These are phyloP conservation scores for Bursaphelenchus mucronatus DNA, from an alignment of 1,140 invertebrate species.

Conservation along the genomic window DNA sequence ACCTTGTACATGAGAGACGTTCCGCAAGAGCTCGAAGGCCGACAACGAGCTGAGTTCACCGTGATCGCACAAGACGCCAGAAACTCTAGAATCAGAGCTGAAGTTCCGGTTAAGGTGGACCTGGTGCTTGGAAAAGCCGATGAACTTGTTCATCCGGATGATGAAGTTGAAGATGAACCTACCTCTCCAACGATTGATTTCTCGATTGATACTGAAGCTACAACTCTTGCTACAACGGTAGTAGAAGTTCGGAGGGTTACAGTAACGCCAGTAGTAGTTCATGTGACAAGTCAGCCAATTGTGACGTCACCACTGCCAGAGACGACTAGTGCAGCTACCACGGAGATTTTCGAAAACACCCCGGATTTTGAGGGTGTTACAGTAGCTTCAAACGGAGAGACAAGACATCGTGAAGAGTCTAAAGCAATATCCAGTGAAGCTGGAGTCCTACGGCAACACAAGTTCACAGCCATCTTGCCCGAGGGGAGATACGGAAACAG, in stretches of 20 bases:
- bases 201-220: too few species aligned
- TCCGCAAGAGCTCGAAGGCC: slow-evolving; percentile 23
- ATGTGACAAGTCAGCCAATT: too few species aligned
- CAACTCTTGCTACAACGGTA: background rate
- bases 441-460: background rate
- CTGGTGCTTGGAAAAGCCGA: slow-evolving; percentile 24
- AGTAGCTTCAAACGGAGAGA: too few species aligned
- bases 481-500: slow-evolving; percentile 52
- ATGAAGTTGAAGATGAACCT: slow-evolving; percentile 2
- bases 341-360: background rate
- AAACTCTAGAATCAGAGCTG: slow-evolving; percentile 1
- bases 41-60: slow-evolving; percentile 32
- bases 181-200: too few species aligned
- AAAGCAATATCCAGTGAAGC: too few species aligned
- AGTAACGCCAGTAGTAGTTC: background rate
- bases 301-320: too few species aligned
- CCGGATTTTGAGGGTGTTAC: background rate
- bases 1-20: slow-evolving; percentile 31
- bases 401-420: too few species aligned
- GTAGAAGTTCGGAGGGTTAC: slow-evolving; percentile 3
- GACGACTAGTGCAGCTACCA: too few species aligned
- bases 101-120: slow-evolving; percentile 26
- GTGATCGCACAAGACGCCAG: slow-evolving; percentile 14
- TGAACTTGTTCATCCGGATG: background rate
- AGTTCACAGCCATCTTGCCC: slow-evolving; percentile 47